Conservation (phyloP, 2,888 invertebrate genomes). For the Melinopterus prodromus region DNA sequence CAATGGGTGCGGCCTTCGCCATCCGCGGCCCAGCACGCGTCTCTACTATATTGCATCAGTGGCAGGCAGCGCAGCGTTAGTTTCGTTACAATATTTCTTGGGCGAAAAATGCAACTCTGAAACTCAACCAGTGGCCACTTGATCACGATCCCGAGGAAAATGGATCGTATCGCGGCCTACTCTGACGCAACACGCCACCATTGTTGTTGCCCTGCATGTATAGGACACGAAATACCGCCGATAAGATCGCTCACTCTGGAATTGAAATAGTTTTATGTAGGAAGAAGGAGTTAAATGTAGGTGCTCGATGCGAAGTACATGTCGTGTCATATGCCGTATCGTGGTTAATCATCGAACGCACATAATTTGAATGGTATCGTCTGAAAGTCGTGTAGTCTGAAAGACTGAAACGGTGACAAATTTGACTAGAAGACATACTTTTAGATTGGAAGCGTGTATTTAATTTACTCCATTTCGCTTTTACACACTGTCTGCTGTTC, state of each 20-base stretch:
- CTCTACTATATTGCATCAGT: constrained; percentile 30
- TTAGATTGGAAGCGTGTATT: no score
- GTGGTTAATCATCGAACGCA: not conserved
- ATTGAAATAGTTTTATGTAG: not conserved
- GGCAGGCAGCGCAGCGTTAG: not conserved
- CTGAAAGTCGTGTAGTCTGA: not conserved
- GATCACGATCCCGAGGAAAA: constrained; percentile 4
- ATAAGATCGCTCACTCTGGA: not conserved
- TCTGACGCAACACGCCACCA: not conserved
- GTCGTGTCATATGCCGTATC: not conserved
- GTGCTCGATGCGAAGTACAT: not conserved
- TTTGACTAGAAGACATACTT: not conserved
- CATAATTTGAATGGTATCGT: not conserved
- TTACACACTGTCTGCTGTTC: no score
- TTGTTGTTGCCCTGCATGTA: not conserved
- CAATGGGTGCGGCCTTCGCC: constrained; percentile 44
- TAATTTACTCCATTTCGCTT: no score
- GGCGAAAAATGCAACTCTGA: not conserved
- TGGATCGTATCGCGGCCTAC: not conserved
- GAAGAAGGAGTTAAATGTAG: not conserved
- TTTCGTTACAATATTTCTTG: constrained; percentile 4
- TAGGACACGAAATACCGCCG: not conserved
- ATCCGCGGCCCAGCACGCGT: constrained; percentile 37
- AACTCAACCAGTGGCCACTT: constrained; percentile 4
- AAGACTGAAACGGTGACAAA: not conserved